These are phyloP conservation scores for Tortrix viridana DNA, from an alignment of 2,888 invertebrate species.

Conservation along the genomic window DNA sequence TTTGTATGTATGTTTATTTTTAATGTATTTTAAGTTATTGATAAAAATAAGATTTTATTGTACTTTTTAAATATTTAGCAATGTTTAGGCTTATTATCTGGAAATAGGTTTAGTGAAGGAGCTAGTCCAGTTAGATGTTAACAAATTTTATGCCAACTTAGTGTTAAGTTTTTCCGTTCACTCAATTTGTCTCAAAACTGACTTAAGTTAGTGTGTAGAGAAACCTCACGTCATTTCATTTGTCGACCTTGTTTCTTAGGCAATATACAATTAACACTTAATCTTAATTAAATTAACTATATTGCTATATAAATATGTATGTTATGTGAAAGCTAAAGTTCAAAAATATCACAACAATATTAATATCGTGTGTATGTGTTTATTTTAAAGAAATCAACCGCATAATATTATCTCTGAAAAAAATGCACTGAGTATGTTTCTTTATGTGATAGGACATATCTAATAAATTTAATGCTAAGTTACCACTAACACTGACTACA, in stretches of 20 bases:
- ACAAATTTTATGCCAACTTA: constrained; percentile 68
- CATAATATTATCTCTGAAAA: no score
- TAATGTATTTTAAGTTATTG: constrained; percentile 58
- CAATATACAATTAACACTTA: constrained; percentile 20
- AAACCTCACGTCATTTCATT: constrained; percentile 51
- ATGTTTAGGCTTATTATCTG: constrained; percentile 42
- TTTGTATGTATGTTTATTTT: constrained; percentile 63
- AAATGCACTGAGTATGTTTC: no score
- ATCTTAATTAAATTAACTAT: constrained; percentile 28
- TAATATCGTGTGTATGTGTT: constrained; percentile 1
- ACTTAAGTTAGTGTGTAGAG: constrained; percentile 49
- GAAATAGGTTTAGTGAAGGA: constrained; percentile 70
- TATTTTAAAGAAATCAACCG: no score
- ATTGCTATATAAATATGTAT: constrained; percentile 21
- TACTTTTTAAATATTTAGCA: constrained; percentile 47
- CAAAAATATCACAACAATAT: constrained; percentile 25
- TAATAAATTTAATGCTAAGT: not conserved
- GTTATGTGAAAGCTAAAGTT: constrained; percentile 28
- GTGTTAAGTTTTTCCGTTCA: constrained; percentile 52
- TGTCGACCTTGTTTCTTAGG: constrained; percentile 44
- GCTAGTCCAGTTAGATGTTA: constrained; percentile 76
- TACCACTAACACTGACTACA: constrained; percentile 1
- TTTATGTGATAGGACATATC: no score
- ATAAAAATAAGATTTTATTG: constrained; percentile 43
- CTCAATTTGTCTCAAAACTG: constrained; percentile 54